A percentile compares a stretch with the other conserved stretches of the same genome.
phyloP scores from a whole-genome alignment of 1,140 invertebrate species.

The Nephila pilipes region DNA sequence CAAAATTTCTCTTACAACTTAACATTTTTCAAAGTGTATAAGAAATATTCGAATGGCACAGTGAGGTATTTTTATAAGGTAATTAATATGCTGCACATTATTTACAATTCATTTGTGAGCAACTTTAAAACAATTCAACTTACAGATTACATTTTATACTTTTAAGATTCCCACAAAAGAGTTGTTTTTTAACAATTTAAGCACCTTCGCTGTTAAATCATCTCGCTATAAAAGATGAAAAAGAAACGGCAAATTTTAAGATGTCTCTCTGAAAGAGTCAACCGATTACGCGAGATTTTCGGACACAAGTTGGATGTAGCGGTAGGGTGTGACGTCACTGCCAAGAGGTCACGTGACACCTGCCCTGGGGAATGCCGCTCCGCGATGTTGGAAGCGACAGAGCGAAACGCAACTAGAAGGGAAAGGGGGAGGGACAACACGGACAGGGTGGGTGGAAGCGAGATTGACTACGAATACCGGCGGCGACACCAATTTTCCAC shows the following conservation, averaged over 20 bases:
- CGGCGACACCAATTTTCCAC: conserved; percentile 53
- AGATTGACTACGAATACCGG: conserved; percentile 42
- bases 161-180: no score
- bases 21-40: no score
- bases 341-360: conserved; percentile 61
- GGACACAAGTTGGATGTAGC: conserved; percentile 22
- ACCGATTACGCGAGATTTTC: not conserved
- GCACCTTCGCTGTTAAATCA: not conserved
- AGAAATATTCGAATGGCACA: no score
- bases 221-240: not conserved
- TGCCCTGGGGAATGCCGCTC: conserved; percentile 56
- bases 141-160: no score
- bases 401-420: conserved; percentile 19
- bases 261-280: not conserved
- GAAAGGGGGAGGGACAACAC: not conserved
- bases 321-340: conserved; percentile 50
- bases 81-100: no score
- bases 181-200: no score
- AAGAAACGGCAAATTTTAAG: not conserved
- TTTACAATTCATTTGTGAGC: no score
- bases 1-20: no score
- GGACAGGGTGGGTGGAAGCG: not conserved
- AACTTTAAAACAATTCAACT: no score
- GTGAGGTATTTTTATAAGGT: no score
- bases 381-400: conserved; percentile 36